phyloP scores from a whole-genome alignment of 2,113 vertebrate species.

The Phodopus roborovskii region DNA sequence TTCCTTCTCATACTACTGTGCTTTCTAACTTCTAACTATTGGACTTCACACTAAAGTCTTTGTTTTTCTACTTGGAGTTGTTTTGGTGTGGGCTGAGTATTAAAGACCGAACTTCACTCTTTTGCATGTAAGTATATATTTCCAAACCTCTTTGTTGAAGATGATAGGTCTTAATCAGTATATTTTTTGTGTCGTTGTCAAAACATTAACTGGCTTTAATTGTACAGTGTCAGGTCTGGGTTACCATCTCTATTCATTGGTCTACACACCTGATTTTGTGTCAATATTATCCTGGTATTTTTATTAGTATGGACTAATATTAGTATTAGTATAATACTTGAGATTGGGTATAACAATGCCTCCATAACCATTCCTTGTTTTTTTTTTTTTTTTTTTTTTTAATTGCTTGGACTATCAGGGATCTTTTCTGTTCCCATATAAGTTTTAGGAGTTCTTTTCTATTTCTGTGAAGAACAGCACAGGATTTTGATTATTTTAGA shows the following conservation, averaged over 20 bases:
- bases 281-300: background rate
- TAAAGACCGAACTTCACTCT: background rate
- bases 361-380: background rate
- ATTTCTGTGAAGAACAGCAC: background rate
- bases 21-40: background rate
- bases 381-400: too few species aligned
- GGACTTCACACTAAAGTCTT: background rate
- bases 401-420: background rate
- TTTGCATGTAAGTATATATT: background rate
- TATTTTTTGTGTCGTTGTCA: background rate
- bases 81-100: background rate
- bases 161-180: background rate
- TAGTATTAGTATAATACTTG: background rate
- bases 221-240: background rate
- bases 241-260: background rate
- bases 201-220: background rate
- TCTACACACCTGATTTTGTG: background rate
- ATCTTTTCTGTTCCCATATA: background rate
- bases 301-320: background rate
- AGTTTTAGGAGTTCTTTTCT: background rate
- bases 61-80: background rate
- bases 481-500: background rate
- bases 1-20: background rate
- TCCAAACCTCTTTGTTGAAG: background rate
- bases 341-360: background rate